Evolutionary conservation across 1,140 invertebrate genomes (phyloP).

Genomic region (Dendroctonus valens): DNA sequence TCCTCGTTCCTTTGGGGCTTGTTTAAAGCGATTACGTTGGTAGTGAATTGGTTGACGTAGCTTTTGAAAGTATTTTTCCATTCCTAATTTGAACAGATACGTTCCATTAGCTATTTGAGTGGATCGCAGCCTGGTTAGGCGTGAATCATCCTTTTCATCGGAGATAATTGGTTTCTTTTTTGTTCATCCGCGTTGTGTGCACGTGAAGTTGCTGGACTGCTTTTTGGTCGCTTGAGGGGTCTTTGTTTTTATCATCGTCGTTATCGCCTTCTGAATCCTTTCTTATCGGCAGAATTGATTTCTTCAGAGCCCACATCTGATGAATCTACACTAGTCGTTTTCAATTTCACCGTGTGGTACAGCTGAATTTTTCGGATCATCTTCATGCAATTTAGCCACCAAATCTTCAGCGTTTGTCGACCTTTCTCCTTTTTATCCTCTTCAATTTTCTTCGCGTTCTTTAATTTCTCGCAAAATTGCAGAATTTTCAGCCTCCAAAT

Average conservation of each 20-base stretch:
- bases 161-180: constrained; percentile 52
- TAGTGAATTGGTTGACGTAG: constrained; percentile 89
- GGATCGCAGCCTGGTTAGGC: constrained; percentile 77
- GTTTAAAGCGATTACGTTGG: constrained; percentile 85
- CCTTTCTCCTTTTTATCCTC: constrained; percentile 56
- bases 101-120: constrained; percentile 80
- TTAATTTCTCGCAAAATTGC: constrained; percentile 57
- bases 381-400: constrained; percentile 56
- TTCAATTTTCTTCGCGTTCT: constrained; percentile 57
- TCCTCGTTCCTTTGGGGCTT: constrained; percentile 95
- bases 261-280: constrained; percentile 50
- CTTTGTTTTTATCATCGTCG: constrained; percentile 52
- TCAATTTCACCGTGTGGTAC: constrained; percentile 40
- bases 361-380: constrained; percentile 29
- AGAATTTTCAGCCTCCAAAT: constrained; percentile 83
- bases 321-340: constrained; percentile 37
- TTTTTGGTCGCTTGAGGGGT: constrained; percentile 69
- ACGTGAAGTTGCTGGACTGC: constrained; percentile 67
- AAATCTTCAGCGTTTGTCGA: constrained; percentile 57
- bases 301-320: constrained; percentile 20
- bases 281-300: constrained; percentile 33
- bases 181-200: constrained; percentile 62
- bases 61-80: constrained; percentile 83
- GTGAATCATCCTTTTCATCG: constrained; percentile 54
- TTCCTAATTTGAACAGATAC: constrained; percentile 76